Conservation (phyloP, 2,113 vertebrate species). For the Leuciscus idus region DNA sequence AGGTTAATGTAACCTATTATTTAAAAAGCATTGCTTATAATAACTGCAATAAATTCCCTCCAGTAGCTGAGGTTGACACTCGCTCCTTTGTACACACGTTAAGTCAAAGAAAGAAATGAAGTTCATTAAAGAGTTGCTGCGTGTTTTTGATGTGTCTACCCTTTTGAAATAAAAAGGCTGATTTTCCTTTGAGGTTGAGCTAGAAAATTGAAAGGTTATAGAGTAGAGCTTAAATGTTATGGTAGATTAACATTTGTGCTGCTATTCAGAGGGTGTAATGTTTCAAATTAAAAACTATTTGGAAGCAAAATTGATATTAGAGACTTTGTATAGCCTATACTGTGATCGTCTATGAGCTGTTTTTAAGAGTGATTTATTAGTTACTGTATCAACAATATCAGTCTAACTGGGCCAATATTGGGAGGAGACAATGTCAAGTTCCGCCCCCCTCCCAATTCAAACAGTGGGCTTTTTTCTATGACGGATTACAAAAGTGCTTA, state of each 20-base stretch:
- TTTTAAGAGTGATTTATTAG: background rate
- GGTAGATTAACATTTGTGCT: background rate
- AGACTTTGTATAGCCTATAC: background rate
- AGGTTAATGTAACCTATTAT: constrained; percentile 52
- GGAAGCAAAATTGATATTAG: background rate
- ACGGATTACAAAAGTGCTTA: background rate
- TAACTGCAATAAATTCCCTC: constrained; percentile 43
- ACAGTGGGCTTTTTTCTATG: background rate
- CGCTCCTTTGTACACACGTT: background rate
- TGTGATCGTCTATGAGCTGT: background rate
- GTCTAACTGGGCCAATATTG: background rate
- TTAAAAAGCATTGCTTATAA: constrained; percentile 55
- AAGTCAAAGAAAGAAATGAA: constrained; percentile 33
- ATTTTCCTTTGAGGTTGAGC: constrained; percentile 20
- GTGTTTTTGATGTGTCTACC: constrained; percentile 19
- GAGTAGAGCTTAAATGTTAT: background rate
- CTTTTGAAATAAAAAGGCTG: constrained; percentile 25
- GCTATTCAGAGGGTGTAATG: background rate
- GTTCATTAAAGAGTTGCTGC: constrained; percentile 42
- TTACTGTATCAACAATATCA: background rate
- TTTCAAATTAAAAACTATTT: background rate
- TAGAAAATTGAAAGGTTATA: background rate
- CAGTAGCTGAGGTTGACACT: constrained; percentile 32
- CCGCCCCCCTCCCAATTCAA: background rate
- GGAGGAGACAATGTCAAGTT: background rate